Base-by-base conservation (phyloP, 2,888 invertebrate genomes). In the Thalpophila matura region DNA sequence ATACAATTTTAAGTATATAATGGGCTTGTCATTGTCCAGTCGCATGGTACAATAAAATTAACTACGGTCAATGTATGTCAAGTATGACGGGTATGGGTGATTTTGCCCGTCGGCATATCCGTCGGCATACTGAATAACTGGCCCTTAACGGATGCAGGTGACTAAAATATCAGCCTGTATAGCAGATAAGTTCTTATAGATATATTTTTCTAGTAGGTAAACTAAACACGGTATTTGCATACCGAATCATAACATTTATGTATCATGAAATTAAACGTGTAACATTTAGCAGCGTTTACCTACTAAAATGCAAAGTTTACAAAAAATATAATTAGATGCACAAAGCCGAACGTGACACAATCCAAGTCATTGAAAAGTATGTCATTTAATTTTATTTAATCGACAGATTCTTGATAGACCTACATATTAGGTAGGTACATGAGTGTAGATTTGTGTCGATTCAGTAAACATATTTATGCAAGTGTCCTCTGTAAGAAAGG, bases 321-420 rank as follows among this genome's bases (percentile, higher is more conserved):
- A 40, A 56, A 38, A 37, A 33, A 26, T 7, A 6, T 14, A 1
- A 45, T 24, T 46, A 45, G 24, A 27, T 33, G 6, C 26, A 42
- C 46, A 22, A 62, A 20, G 31, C 16, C 16, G 31, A 65, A 74
- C 70, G 65, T 77, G 70, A 65, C 47, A 16, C 3, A 54, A 31
- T 22, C 9, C 5, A 18, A 49, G 43, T 45, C 6, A 47, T 38
- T 26, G 26, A 50, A 46, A 50, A 56, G 49, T 42, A 42, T 51
- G 9, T 10, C 14, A 27, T 45, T 66, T 51, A 57, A 53, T 67
- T 45, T 66, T 51, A 57, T 55, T 67, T 60, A 56, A 58, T 66
- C 54, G 18, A 46, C 73, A 60, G 6, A 62, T 61, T 71, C 47
- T 61, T 47, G 27, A 18, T 24, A 22, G 9, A 45, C 57, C 51